Evolutionary conservation across 2,113 vertebrate species (phyloP), one percentile per base, ranked within the genome.

Genomic region (Pyrgilauda ruficollis): DNA sequence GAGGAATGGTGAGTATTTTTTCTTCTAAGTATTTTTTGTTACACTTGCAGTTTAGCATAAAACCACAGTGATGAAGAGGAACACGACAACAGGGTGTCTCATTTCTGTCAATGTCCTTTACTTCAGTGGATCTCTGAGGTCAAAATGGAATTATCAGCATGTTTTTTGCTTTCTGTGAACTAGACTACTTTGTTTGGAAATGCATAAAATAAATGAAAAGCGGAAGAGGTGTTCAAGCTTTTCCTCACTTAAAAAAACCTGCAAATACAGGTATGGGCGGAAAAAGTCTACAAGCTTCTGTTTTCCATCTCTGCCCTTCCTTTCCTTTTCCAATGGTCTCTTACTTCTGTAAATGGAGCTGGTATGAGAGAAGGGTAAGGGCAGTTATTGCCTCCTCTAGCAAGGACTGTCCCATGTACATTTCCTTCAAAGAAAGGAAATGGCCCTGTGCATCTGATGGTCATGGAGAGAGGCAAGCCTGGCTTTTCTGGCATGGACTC

Each of bases 1-100:
- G 82, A 58, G 30, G 18, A 92, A 61, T 70, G 73, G 64, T 94
- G 58, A 93, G 88, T 94, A 75, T 68, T 84, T 80, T 78, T 68
- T 35, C 33, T 66, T 90, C 46, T 16, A 80, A 31, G n/a, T 63
- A 7, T n/a, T 68, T 92, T 88, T 85, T 89, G 28, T 59, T 88
- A 15, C 62, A 15, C 43, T 85, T 62, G 22, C 21, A 90, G 23
- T 58, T 67, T 43, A 87, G 46, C 62, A 61, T 66, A 68, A 67
- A 94, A 43, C 3, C 10, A 35, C 17, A 61, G 0, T 30, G 47
- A 43, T 59, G 15, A 76, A 91, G 50, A 73, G 50, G 35, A 50
- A 47, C 55, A 86, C 44, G 30, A 37, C 24, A 76, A 33, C 8
- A 67, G n/a, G 4, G 3, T 44, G 4, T 80, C 30, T 91, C 3